Base-by-base conservation (phyloP, 2,113 vertebrate species). In the Clupea harengus region DNA sequence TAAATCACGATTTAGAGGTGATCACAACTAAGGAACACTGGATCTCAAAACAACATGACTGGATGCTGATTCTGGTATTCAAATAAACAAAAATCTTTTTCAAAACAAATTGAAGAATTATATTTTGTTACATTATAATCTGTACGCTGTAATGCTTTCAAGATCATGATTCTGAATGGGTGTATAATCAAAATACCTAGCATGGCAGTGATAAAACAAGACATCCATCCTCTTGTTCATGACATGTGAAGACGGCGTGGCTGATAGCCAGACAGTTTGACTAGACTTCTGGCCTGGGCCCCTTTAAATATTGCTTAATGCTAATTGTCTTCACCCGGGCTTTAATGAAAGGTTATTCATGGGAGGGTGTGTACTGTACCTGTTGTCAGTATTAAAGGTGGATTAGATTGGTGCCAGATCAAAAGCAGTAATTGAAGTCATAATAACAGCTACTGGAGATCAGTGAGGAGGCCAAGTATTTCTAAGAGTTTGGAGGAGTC, bases 331-430 rank as follows among this genome's bases (percentile, higher is more conserved):
- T 28, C 67, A 28, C 25, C 25, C 67, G 10, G 67, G n/a, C 67
- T 28, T 84, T 87, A 87, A 84, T 87, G 84, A 81, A 84, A 81
- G 86, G 75, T 84, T 80, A 84, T 67, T 84, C 81, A 15, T 75
- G 6, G 67, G 67, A 75, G 67, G 67, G 67, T 75, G 67, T 75
- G 67, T 28, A 75, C 67, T 75, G 25, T 39, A 75, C 25, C 67
- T 75, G 67, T 75, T 75, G 67, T 28, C n/a, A 15, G 67, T 75
- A 75, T 75, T 75, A 75, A 75, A 75, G 28, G 67, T 75, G 67
- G 25, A 75, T 75, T 75, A 28, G 2, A 32, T 25, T 32, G 28
- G 67, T 25, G 25, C 67, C 11, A 32, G 67, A 84, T 84, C 78
- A 81, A 47, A 83, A 20, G 83, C 52, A 44, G 47, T 18, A 81